These are phyloP conservation scores for Porphyrio hochstetteri DNA, from an alignment of 2,113 vertebrate species.

Conservation along the genomic window DNA sequence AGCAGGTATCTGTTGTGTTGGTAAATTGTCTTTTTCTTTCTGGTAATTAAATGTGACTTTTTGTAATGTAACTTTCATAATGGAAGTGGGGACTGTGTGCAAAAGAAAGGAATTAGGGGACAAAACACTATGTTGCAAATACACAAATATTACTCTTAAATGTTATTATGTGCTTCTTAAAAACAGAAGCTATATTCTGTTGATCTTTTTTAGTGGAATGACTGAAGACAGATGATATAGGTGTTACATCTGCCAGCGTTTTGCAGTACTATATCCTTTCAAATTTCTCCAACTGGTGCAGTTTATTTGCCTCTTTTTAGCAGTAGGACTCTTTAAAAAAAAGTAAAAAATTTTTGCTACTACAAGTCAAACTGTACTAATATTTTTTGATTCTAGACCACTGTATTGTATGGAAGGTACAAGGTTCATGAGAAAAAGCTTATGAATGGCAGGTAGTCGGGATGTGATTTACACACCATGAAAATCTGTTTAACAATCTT, in stretches of 20 bases:
- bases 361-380: not conserved
- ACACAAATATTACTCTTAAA: no score
- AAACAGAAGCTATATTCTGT: not conserved
- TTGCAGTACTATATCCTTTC: not conserved
- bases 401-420: not conserved
- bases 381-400: not conserved
- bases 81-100: not conserved
- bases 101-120: not conserved
- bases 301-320: not conserved
- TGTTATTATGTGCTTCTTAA: not conserved
- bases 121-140: not conserved
- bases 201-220: not conserved
- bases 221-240: not conserved
- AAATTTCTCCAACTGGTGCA: not conserved
- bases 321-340: not conserved
- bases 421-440: slow-evolving; percentile 45
- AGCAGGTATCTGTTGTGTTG: not conserved
- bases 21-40: not conserved
- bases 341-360: not conserved
- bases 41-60: not conserved
- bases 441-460: slow-evolving; percentile 6
- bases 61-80: not conserved
- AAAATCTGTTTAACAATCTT: slow-evolving; percentile 33
- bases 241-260: not conserved
- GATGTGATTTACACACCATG: slow-evolving; percentile 56